phyloP scores from a whole-genome alignment of 2,888 invertebrate genomes.

The Scaptomyza cyrtandrae region DNA sequence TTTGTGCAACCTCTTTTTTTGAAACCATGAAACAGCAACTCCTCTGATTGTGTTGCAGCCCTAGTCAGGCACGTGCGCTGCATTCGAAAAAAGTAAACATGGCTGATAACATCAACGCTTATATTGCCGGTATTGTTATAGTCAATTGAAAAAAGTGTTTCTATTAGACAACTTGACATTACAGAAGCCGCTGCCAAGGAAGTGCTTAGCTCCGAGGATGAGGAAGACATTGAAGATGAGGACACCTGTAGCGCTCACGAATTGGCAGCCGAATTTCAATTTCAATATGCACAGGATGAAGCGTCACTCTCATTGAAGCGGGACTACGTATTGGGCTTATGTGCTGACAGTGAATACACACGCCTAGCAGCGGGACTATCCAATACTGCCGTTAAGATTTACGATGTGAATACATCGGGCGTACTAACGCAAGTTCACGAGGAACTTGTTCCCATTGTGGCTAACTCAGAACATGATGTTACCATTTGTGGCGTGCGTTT shows the following conservation, averaged over 20 bases:
- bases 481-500: constrained; percentile 80
- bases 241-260: constrained; percentile 77
- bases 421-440: constrained; percentile 67
- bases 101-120: constrained; percentile 47
- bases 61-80: constrained; percentile 32
- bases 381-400: constrained; percentile 85
- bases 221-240: constrained; percentile 75
- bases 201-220: constrained; percentile 64
- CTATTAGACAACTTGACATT: constrained; percentile 3
- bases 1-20: neutral
- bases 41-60: constrained; percentile 3
- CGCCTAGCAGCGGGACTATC: constrained; percentile 86
- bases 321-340: constrained; percentile 87
- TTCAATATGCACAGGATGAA: constrained; percentile 84
- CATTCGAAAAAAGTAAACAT: constrained; percentile 39
- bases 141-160: neutral
- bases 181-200: constrained; percentile 41
- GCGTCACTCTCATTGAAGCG: constrained; percentile 86
- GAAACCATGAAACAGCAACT: constrained; percentile 4
- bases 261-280: constrained; percentile 72
- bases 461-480: neutral
- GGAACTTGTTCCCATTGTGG: constrained; percentile 29
- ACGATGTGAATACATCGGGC: constrained; percentile 84
- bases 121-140: constrained; percentile 39
- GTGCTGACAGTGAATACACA: constrained; percentile 85